A percentile compares a stretch with the other conserved stretches of the same genome.
Evolutionary conservation across 2,113 vertebrate genomes (phyloP).

Genomic region (Halcyon malimbica): DNA sequence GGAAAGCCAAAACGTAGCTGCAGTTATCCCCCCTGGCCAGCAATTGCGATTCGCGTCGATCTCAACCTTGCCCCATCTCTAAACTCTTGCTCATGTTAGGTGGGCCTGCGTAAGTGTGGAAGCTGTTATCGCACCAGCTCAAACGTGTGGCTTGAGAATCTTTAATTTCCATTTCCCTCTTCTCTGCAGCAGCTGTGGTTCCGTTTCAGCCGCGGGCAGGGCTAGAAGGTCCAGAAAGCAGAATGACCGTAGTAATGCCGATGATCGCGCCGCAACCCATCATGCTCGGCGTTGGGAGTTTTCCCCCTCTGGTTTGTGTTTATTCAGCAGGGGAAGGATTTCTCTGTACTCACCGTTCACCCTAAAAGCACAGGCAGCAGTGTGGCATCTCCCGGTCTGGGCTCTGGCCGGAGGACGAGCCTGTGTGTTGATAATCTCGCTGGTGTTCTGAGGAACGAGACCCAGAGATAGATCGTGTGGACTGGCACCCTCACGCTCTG

Average conservation of each 20-base stretch:
- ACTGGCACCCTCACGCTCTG: rapidly evolving
- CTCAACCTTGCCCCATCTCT: neutral
- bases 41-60: neutral
- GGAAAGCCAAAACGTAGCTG: neutral
- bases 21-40: neutral
- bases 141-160: neutral
- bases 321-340: neutral
- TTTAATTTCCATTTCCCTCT: neutral
- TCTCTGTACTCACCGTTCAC: neutral
- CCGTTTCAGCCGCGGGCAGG: neutral
- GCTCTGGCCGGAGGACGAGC: neutral
- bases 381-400: rapidly evolving
- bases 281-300: neutral
- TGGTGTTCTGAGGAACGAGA: neutral
- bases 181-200: neutral
- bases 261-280: neutral
- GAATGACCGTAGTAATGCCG: neutral
- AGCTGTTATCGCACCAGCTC: neutral
- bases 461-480: neutral
- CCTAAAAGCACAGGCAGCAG: neutral
- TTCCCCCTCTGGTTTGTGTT: neutral
- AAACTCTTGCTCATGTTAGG: neutral
- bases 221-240: neutral
- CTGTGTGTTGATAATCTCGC: neutral
- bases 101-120: neutral